phyloP scores from a whole-genome alignment of 1,140 invertebrate species.

The Drosophila parabipectinata region DNA sequence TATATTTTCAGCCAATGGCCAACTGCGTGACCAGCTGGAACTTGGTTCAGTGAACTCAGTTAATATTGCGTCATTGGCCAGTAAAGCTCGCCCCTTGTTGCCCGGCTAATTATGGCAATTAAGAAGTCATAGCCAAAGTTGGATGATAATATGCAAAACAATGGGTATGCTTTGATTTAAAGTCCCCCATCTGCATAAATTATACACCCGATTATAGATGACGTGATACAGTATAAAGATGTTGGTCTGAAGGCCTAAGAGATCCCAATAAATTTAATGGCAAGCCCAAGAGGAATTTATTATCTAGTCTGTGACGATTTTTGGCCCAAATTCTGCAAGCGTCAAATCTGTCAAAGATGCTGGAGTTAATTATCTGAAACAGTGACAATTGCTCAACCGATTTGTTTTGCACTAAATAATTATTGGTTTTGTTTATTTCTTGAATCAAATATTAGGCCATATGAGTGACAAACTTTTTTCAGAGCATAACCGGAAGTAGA shows the following conservation, averaged over 20 bases:
- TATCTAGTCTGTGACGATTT: slow-evolving; percentile 9
- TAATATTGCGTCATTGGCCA: slow-evolving; percentile 21
- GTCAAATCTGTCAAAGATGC: slow-evolving; percentile 31
- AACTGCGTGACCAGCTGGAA: slow-evolving; percentile 57
- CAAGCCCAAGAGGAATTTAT: not conserved
- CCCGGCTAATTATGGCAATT: slow-evolving; percentile 71
- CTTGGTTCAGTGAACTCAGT: slow-evolving; percentile 66
- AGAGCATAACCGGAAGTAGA: not conserved
- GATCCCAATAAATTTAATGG: not conserved
- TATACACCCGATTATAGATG: slow-evolving; percentile 24
- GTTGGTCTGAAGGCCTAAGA: slow-evolving; percentile 1
- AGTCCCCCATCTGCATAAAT: slow-evolving; percentile 34
- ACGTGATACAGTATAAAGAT: not conserved
- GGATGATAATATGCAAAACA: slow-evolving; percentile 56
- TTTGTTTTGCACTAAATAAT: not conserved
- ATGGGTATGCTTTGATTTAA: slow-evolving; percentile 62
- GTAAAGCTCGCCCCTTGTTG: not conserved
- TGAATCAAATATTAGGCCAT: not conserved
- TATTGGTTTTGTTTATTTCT: not conserved
- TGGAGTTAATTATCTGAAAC: not conserved
- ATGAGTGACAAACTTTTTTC: not conserved
- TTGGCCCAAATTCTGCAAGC: slow-evolving; percentile 12
- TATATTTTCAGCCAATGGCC: slow-evolving; percentile 36
- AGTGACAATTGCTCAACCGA: not conserved
- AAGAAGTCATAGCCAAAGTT: slow-evolving; percentile 38